Base-by-base conservation (phyloP, 2,888 invertebrate genomes). In the Tinea pellionella region DNA sequence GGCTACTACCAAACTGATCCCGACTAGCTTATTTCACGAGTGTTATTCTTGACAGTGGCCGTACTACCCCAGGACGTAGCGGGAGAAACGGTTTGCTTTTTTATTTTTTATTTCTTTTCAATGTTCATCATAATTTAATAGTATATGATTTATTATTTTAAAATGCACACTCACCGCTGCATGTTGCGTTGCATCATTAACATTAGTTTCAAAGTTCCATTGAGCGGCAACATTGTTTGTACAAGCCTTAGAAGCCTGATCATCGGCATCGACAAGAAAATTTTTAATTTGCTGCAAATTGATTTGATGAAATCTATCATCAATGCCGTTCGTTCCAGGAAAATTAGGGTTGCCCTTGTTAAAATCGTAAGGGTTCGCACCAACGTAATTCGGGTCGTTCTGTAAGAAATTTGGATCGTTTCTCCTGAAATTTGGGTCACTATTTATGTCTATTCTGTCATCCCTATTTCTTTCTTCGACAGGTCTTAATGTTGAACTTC, bases 151-250 rank as follows among this genome's bases (percentile, higher is more conserved):
- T 24, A 6, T 24, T 24, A 24, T 24, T 24, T 24, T 24, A 3
- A 24, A 24, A 24, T 24, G 24, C 24, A 24, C 13, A 91, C 94
- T 93, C 77, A 95, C 96, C 75, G 95, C 95, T 69, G 94, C 92
- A 66, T 93, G 84, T 79, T 96, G 95, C 0, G 94, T 93, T 56
- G 89, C 91, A 74, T 94, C 93, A 78, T 94, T 95, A 42, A 95
- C 94, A 71, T 95, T 93, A 3, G 95, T 95, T 78, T 96, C 95
- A 70, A 95, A 96, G 74, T 93, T 92, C 96, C 96, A 96, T 71
- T 96, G 96, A 0, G 94, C 94, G 0, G 91, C 93, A n/a, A 96
- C 95, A 75, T 95, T 95, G 59, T 92, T 92, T 0, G 94, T 94
- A 70, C 95, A 96, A 75, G 94, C 93, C 72, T 93, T 91, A 0